phyloP scores from a whole-genome alignment of 2,888 invertebrate species.

The Pristionchus fissidentatus region DNA sequence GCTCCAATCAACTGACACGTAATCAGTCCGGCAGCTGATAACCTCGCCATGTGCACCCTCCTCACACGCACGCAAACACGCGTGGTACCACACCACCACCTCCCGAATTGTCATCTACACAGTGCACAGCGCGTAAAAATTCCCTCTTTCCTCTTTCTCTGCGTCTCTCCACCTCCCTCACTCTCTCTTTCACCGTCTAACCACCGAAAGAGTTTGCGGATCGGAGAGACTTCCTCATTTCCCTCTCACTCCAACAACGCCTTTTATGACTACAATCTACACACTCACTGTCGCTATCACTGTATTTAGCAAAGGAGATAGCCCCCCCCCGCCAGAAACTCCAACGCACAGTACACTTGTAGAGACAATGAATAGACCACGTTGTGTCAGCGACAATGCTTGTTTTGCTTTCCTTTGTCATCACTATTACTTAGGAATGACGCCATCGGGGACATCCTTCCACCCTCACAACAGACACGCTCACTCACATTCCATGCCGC shows the following conservation, averaged over 20 bases:
- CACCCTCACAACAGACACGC: slow-evolving; percentile 5
- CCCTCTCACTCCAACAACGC: no score
- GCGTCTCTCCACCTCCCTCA: neutral
- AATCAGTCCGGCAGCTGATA: no score
- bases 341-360: neutral
- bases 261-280: slow-evolving; percentile 37
- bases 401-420: neutral
- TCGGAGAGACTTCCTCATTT: neutral
- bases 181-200: neutral
- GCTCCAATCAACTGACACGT: no score
- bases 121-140: neutral
- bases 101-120: neutral
- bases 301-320: no score
- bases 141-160: neutral
- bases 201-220: neutral
- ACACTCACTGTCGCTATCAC: neutral
- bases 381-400: neutral
- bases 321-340: neutral
- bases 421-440: neutral
- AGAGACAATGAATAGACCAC: neutral
- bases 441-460: neutral
- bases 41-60: no score
- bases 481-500: slow-evolving; percentile 17
- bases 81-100: no score
- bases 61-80: no score